Percentiles rank a stretch among this genome's conserved stretches.
Evolutionary conservation across 2,888 invertebrate genomes (phyloP).

Genomic region (Microplitis deprimator): DNA sequence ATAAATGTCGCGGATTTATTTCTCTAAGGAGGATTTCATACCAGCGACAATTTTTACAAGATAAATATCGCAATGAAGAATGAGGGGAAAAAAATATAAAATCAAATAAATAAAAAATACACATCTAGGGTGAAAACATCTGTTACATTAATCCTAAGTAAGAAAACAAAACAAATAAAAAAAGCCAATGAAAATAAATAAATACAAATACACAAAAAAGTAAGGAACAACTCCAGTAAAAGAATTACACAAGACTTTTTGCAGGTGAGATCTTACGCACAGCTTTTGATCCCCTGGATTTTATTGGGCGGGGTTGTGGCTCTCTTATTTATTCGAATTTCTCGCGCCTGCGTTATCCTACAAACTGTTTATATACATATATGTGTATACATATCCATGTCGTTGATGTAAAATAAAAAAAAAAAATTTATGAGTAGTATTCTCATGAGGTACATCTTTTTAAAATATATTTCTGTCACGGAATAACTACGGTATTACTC

Average conservation of each 20-base stretch:
- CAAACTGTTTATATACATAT: not conserved
- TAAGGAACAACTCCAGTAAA: not conserved
- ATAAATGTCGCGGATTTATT: conserved; percentile 36
- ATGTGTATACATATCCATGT: not conserved
- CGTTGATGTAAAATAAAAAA: conserved; percentile 7
- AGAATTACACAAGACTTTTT: not conserved
- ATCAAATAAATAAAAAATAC: conserved; percentile 4
- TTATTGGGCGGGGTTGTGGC: conserved; percentile 28
- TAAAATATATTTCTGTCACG: conserved; percentile 17
- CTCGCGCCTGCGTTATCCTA: conserved; percentile 27
- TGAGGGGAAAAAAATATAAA: not conserved
- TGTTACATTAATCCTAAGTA: not conserved
- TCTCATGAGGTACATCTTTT: conserved; percentile 1
- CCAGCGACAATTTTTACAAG: conserved; percentile 2
- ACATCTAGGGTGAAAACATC: not conserved
- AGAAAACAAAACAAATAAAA: not conserved
- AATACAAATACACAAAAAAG: conserved; percentile 14
- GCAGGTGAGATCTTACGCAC: conserved; percentile 19
- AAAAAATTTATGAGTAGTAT: not conserved
- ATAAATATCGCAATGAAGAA: conserved; percentile 5
- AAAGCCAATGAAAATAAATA: not conserved
- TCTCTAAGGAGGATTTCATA: conserved; percentile 20
- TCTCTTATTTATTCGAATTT: conserved; percentile 12
- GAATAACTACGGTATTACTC: conserved; percentile 3
- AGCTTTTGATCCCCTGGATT: conserved; percentile 11